A percentile compares a stretch with the other conserved stretches of the same genome.
Conservation (phyloP, 2,888 invertebrate species). For the Litoditis marina region DNA sequence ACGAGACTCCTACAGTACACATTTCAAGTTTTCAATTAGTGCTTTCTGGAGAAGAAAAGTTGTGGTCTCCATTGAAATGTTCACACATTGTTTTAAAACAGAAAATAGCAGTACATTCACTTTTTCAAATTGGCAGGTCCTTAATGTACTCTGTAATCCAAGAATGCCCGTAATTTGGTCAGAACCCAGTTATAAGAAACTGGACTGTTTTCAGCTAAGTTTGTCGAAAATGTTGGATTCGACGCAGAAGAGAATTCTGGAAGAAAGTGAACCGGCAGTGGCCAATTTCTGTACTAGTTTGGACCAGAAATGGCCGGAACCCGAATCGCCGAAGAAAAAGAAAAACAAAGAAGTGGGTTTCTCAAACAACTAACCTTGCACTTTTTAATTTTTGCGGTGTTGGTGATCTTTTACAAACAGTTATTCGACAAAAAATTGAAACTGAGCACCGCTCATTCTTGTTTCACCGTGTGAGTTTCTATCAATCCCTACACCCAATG, state of each 20-base stretch:
- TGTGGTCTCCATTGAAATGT: background rate
- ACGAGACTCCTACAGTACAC: too few relatives aligned
- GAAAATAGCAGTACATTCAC: too few relatives aligned
- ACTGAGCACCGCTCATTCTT: background rate
- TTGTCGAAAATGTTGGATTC: conserved; percentile 36
- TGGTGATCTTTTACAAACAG: too few relatives aligned
- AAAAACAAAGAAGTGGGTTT: conserved; percentile 16
- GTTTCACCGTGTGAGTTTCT: background rate
- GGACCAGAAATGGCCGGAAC: conserved; percentile 35
- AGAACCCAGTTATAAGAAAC: too few relatives aligned
- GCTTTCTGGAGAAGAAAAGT: background rate
- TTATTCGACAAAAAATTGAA: too few relatives aligned
- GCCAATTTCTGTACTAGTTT: conserved; percentile 2
- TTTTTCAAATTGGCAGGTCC: too few relatives aligned
- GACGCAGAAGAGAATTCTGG: conserved; percentile 28
- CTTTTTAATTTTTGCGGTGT: too few relatives aligned
- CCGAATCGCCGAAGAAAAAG: conserved; percentile 16
- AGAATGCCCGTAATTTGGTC: too few relatives aligned
- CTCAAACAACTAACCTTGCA: too few relatives aligned
- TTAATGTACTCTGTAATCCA: too few relatives aligned
- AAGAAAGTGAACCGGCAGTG: conserved; percentile 28
- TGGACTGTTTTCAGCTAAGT: conserved; percentile 27
- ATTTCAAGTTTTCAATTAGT: too few relatives aligned
- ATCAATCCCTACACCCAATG: background rate
- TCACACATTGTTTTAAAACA: background rate